A percentile compares a stretch with the other conserved stretches of the same genome.
These are phyloP conservation scores for Yponomeuta cagnagella DNA, from an alignment of 2,888 invertebrate species.

Conservation along the genomic window DNA sequence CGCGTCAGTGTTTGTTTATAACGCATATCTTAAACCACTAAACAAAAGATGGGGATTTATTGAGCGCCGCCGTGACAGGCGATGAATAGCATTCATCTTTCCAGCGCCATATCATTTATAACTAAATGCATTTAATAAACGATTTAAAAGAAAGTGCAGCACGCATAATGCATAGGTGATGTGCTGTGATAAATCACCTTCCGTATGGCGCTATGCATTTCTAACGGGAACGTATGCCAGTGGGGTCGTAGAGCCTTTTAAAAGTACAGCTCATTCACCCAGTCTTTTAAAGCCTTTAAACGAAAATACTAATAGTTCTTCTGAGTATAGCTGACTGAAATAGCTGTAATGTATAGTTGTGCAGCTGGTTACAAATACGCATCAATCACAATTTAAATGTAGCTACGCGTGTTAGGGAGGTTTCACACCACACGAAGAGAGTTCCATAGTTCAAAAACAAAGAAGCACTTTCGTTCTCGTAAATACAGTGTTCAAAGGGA, in stretches of 20 bases:
- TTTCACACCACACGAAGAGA: not conserved
- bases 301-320: not conserved
- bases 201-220: slow-evolving; percentile 11
- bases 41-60: slow-evolving; percentile 60
- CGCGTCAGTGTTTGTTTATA: slow-evolving; percentile 12
- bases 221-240: slow-evolving; percentile 4
- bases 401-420: not conserved
- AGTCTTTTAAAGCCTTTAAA: not conserved
- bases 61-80: slow-evolving; percentile 47
- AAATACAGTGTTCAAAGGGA: not conserved
- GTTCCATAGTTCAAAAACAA: not conserved
- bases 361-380: not conserved
- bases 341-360: not conserved
- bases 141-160: slow-evolving; percentile 52
- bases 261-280: not conserved
- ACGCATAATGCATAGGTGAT: slow-evolving; percentile 35
- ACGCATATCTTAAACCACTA: not conserved
- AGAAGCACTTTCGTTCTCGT: not conserved
- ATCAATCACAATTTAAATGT: not conserved
- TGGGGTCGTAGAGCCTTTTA: not conserved
- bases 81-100: slow-evolving; percentile 44
- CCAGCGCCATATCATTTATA: slow-evolving; percentile 46
- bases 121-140: slow-evolving; percentile 33
- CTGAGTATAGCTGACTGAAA: not conserved
- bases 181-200: slow-evolving; percentile 8